phyloP scores from a whole-genome alignment of 2,797 vertebrate genomes.

The Tinamus major region DNA sequence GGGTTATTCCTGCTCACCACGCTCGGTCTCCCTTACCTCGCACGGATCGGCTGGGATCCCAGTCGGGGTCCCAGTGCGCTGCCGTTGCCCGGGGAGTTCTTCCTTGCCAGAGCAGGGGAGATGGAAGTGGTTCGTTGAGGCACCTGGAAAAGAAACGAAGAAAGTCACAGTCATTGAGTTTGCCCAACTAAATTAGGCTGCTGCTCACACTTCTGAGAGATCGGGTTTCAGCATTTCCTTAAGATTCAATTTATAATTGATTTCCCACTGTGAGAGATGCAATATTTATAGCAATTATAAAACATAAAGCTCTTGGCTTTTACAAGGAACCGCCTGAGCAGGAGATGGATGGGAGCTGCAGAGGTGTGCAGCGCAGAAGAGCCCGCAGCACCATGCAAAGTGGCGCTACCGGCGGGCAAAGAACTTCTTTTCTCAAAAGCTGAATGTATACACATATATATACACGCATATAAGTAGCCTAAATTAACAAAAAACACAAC shows the following conservation, averaged over 20 bases:
- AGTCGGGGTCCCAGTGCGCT: slow-evolving; percentile 88
- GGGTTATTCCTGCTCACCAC: neutral
- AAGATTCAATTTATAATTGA: neutral
- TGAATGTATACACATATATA: neutral
- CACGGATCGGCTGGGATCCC: slow-evolving; percentile 92
- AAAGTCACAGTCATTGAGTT: neutral
- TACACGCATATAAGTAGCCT: fast-evolving
- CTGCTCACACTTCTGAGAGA: neutral
- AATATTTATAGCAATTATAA: neutral
- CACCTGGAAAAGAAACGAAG: slow-evolving; percentile 83
- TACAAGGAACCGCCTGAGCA: neutral
- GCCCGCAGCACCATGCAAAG: neutral
- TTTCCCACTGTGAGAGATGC: neutral
- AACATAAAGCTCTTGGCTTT: neutral
- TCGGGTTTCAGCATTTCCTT: neutral
- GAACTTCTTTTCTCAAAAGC: neutral
- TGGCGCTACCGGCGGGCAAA: neutral
- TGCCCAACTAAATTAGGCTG: neutral
- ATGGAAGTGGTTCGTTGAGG: slow-evolving; percentile 98
- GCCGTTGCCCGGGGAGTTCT: slow-evolving; percentile 95
- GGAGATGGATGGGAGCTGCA: neutral
- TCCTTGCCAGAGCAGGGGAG: slow-evolving; percentile 94
- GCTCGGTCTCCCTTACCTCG: slow-evolving; percentile 83
- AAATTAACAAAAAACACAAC: neutral
- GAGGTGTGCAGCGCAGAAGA: neutral